A percentile compares a stretch with the other conserved stretches of the same genome.
Evolutionary conservation across 2,113 vertebrate species (phyloP).

Genomic region (Xenopus borealis): DNA sequence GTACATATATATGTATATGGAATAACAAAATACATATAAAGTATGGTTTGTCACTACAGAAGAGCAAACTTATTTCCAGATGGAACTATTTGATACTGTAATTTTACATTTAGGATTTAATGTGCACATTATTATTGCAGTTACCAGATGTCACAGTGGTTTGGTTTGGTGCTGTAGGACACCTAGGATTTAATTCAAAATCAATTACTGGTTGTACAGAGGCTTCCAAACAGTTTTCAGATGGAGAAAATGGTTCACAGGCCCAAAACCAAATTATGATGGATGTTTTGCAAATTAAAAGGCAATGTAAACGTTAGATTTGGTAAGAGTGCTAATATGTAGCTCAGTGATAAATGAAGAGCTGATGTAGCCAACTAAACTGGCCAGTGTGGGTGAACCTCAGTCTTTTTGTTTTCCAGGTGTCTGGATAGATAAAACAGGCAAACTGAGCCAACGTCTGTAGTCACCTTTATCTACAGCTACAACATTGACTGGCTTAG

Average conservation of each 20-base stretch:
- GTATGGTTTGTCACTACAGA: neutral
- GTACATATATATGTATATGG: no score
- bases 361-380: no score
- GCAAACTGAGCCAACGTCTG: no score
- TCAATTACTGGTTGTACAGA: conserved; percentile 29
- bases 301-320: no score
- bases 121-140: conserved; percentile 15
- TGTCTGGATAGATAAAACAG: no score
- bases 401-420: no score
- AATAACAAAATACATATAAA: neutral
- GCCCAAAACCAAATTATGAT: neutral
- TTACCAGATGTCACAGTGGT: conserved; percentile 31
- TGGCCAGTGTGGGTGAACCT: no score
- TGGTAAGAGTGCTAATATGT: no score
- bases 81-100: conserved; percentile 13
- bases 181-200: neutral
- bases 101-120: conserved; percentile 9
- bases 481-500: no score
- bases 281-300: no score
- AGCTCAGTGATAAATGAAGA: no score
- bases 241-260: conserved; percentile 1
- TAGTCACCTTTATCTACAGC: no score
- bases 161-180: conserved; percentile 33
- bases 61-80: conserved; percentile 25
- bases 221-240: conserved; percentile 15